Evolutionary conservation across 2,113 vertebrate genomes (phyloP).

Genomic region (Xenotilapia longispinis): DNA sequence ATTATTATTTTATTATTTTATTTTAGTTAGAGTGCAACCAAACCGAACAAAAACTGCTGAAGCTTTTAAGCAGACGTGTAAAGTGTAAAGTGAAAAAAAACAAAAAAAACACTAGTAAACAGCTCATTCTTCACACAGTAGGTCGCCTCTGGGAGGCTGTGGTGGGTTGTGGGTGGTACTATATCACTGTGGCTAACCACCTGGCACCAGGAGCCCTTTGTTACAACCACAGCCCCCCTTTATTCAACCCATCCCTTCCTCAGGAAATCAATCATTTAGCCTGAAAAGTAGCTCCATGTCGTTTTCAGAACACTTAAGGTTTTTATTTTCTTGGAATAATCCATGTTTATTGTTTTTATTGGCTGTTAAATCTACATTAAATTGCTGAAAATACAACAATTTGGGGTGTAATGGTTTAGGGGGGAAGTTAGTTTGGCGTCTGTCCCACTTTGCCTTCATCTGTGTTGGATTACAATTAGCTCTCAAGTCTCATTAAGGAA

Average conservation of each 20-base stretch:
- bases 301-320: background rate
- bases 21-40: background rate
- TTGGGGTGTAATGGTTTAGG: background rate
- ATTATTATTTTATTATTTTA: background rate
- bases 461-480: constrained; percentile 2
- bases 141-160: background rate
- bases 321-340: constrained; percentile 5
- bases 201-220: constrained; percentile 35
- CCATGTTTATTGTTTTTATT: constrained; percentile 13
- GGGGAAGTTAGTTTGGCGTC: background rate
- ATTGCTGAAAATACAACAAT: background rate
- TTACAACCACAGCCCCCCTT: background rate
- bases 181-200: background rate
- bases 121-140: background rate
- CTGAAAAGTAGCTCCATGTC: background rate
- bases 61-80: background rate
- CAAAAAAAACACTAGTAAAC: accelerated
- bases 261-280: constrained; percentile 24
- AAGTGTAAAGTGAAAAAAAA: background rate
- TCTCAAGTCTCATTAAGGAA: background rate
- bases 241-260: constrained; percentile 21
- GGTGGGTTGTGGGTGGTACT: background rate
- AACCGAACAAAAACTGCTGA: background rate
- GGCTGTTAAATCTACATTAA: constrained; percentile 3
- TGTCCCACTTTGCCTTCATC: background rate